Conservation (phyloP, 1,140 invertebrate species). For the Bombus vancouverensis region DNA sequence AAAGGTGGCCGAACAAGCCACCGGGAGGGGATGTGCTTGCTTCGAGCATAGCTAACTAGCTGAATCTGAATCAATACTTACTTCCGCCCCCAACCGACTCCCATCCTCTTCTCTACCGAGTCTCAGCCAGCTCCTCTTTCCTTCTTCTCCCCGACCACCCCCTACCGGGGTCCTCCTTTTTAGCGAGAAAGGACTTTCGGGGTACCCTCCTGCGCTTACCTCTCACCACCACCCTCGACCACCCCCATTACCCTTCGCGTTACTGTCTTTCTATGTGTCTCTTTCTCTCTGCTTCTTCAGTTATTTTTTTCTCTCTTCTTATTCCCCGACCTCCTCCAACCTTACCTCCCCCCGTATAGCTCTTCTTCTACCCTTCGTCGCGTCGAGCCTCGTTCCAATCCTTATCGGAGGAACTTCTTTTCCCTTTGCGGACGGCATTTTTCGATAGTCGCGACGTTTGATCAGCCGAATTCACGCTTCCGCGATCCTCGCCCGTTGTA, state of each 20-base stretch:
- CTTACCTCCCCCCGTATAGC: background rate
- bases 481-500: constrained; percentile 41
- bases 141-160: background rate
- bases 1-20: constrained; percentile 38
- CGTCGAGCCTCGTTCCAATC: background rate
- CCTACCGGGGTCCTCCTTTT: constrained; percentile 35
- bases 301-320: too few relatives aligned
- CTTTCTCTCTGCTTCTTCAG: constrained; percentile 3
- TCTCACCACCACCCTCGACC: constrained; percentile 38
- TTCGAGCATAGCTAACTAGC: constrained; percentile 79
- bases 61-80: constrained; percentile 80
- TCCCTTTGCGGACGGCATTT: constrained; percentile 22
- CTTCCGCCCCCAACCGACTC: constrained; percentile 62
- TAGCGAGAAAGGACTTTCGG: constrained; percentile 53
- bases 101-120: background rate
- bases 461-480: constrained; percentile 66
- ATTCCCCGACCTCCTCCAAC: too few relatives aligned
- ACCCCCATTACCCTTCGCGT: constrained; percentile 25
- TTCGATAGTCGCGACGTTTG: constrained; percentile 68
- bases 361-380: background rate
- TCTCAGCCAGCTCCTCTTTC: background rate
- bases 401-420: background rate
- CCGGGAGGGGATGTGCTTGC: constrained; percentile 60
- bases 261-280: constrained; percentile 40
- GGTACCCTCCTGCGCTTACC: constrained; percentile 29